Conservation (phyloP, 2,113 vertebrate species). For the Eubucco bourcierii region DNA sequence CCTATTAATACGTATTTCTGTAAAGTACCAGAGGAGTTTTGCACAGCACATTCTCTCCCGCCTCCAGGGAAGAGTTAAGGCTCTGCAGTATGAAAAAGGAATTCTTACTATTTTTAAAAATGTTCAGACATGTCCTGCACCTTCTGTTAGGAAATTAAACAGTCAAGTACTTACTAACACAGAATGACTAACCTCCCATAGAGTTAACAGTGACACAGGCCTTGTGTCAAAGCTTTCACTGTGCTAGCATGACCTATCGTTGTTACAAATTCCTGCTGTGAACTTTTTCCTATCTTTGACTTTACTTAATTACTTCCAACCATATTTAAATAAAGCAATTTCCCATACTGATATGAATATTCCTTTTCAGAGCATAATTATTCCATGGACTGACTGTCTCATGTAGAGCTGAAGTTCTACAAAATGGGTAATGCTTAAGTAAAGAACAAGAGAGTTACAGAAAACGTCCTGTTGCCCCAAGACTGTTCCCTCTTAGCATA, state of each 20-base stretch:
- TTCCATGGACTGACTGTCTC: not conserved
- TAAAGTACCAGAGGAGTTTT: not conserved
- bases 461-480: not conserved
- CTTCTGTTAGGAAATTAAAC: constrained; percentile 47
- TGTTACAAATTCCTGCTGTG: not conserved
- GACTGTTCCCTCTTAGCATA: not conserved
- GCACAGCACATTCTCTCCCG: not conserved
- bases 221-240: constrained; percentile 50
- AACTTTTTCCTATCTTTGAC: not conserved
- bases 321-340: not conserved
- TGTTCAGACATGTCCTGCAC: constrained; percentile 47
- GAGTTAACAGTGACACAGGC: constrained; percentile 17
- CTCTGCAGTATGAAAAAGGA: constrained; percentile 16
- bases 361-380: not conserved
- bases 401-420: not conserved
- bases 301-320: not conserved
- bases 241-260: not conserved
- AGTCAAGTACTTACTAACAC: constrained; percentile 28
- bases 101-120: constrained; percentile 40
- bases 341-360: not conserved
- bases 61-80: constrained; percentile 2
- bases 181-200: constrained; percentile 40
- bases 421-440: not conserved
- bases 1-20: not conserved
- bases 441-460: not conserved